Evolutionary conservation across 2,113 vertebrate species (phyloP).

Genomic region (Sapayoa aenigma): DNA sequence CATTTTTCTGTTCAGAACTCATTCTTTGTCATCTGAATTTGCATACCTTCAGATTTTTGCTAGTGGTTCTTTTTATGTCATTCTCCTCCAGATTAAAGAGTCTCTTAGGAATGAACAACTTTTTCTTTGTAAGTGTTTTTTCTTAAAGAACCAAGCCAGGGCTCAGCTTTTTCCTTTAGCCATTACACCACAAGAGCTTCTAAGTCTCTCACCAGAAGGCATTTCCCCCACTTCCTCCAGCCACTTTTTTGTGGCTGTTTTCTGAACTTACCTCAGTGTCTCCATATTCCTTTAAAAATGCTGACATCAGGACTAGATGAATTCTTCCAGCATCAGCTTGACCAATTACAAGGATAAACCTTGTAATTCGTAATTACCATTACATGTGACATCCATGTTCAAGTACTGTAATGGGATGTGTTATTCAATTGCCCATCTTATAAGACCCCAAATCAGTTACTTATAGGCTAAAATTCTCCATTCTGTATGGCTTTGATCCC

Average conservation of each 20-base stretch:
- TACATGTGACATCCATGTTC: not conserved
- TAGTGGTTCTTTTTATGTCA: not conserved
- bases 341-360: not conserved
- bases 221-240: constrained; percentile 3
- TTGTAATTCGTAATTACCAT: not conserved
- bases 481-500: not conserved
- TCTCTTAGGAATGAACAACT: not conserved
- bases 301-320: not conserved
- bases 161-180: not conserved
- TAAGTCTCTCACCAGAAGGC: not conserved
- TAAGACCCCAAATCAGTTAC: not conserved
- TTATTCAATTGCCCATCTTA: not conserved
- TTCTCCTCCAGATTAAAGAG: not conserved
- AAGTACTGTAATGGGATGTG: not conserved
- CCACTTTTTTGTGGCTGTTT: not conserved
- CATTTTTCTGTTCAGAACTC: not conserved
- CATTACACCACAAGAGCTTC: not conserved
- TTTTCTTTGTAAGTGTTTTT: not conserved
- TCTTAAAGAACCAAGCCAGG: not conserved
- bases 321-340: constrained; percentile 5
- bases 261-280: constrained; percentile 32
- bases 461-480: not conserved
- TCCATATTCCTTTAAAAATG: constrained; percentile 28
- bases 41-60: not conserved
- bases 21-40: not conserved